Evolutionary conservation across 2,113 vertebrate species (phyloP).

Genomic region (Myanophis thanlyinensis): DNA sequence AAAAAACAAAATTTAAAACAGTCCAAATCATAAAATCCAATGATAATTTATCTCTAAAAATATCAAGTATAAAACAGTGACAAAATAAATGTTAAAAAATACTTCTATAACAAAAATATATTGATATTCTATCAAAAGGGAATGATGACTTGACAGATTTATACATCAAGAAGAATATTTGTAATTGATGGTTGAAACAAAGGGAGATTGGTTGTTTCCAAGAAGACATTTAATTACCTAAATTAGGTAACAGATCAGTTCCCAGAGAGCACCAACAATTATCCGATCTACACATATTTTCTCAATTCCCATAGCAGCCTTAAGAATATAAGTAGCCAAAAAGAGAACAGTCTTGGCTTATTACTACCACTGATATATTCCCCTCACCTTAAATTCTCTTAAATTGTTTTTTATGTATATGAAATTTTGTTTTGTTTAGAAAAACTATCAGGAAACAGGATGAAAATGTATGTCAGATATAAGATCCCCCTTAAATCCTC

Average conservation of each 20-base stretch:
- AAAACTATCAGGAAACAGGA: neutral
- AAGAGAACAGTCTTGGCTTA: neutral
- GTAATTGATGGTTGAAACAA: neutral
- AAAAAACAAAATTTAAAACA: neutral
- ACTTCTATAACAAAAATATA: neutral
- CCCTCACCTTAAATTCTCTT: neutral
- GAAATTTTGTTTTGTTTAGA: neutral
- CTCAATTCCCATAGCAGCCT: neutral
- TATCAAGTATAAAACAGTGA: neutral
- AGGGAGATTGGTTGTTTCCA: neutral
- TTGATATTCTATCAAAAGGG: neutral
- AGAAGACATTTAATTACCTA: neutral
- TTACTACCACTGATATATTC: neutral
- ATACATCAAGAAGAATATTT: neutral
- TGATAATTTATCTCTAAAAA: neutral
- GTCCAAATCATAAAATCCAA: neutral
- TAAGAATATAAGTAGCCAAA: neutral
- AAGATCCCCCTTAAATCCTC: neutral
- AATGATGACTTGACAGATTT: neutral
- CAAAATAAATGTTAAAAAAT: neutral
- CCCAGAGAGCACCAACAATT: neutral
- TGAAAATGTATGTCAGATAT: neutral
- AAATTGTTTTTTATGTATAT: neutral
- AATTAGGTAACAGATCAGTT: neutral
- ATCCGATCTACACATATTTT: neutral